These are phyloP conservation scores for Spatulosminthurus flaviceps DNA, from an alignment of 2,888 invertebrate genomes.

Conservation along the genomic window DNA sequence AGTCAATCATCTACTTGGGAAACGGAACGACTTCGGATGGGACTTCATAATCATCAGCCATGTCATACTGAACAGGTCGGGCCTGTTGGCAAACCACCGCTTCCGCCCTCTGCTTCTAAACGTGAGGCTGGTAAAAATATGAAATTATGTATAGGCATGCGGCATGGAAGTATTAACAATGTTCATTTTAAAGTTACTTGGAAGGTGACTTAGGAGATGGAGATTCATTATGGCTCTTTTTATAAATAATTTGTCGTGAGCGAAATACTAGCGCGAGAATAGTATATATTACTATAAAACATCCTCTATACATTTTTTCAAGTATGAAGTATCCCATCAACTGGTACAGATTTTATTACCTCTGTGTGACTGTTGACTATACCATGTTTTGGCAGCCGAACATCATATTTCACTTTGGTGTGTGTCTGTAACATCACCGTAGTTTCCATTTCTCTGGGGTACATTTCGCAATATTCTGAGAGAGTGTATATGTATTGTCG, in stretches of 20 bases:
- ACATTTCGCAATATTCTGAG: not conserved
- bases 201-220: not conserved
- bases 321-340: constrained; percentile 22
- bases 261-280: not conserved
- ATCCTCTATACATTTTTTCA: not conserved
- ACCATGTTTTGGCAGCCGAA: constrained; percentile 26
- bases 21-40: not conserved
- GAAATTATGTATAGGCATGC: constrained; percentile 8
- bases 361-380: constrained; percentile 24
- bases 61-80: not conserved
- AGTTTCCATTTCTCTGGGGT: not conserved
- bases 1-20: constrained; percentile 28
- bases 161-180: not conserved
- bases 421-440: not conserved
- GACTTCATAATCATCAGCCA: constrained; percentile 11
- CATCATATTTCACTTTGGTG: constrained; percentile 18
- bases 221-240: constrained; percentile 13
- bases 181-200: not conserved
- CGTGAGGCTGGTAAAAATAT: not conserved
- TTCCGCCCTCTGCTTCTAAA: constrained; percentile 46
- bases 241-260: constrained; percentile 33
- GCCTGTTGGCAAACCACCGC: constrained; percentile 50
- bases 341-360: constrained; percentile 34
- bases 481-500: not conserved
- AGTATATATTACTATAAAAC: not conserved